Base-by-base conservation (phyloP, 2,888 invertebrate genomes). In the Acleris holmiana region DNA sequence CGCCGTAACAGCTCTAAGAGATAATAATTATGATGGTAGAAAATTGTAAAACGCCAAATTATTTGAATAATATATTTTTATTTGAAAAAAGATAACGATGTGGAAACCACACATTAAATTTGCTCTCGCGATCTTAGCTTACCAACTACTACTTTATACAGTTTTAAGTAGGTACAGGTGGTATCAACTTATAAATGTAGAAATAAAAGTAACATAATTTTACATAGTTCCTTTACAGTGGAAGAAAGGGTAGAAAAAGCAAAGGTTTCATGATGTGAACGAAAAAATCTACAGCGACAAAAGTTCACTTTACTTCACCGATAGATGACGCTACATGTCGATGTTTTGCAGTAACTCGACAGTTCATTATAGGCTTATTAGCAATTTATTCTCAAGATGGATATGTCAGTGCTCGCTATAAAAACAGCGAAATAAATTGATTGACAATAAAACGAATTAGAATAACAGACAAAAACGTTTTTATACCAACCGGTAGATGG, bases 51-150 rank as follows among this genome's bases (percentile, higher is more conserved):
- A 64, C 70, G 61, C n/a, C 61, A 18, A 61, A 48, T 59, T 67
- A 61, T 29, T 44, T 25, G 69, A 79, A 77, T 85, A 87, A 29
- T 85, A 85, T 74, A 29, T 29, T 29, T 90, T 87, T 86, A 86
- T 83, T 82, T 73, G 79, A 75, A 79, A 80, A 85, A 86, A 83
- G 72, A 76, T 79, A 87, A 85, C 84, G 86, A 74, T 76, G 76
- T 63, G 62, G 56, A 44, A 57, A 53, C 57, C 67, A 58, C 69
- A 58, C 65, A 71, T 55, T 47, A 58, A 51, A 55, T 44, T 44
- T 62, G 21, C 18, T 60, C 17, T 49, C 54, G 53, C 48, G 19
- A 41, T n/a, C 17, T 47, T 23, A 19, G 49, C 35, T 59, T 55
- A 54, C n/a, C 69, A 59, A 70, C 70, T 69, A 71, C 63, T 66